phyloP scores from a whole-genome alignment of 2,888 invertebrate genomes.

The Arge pagana region DNA sequence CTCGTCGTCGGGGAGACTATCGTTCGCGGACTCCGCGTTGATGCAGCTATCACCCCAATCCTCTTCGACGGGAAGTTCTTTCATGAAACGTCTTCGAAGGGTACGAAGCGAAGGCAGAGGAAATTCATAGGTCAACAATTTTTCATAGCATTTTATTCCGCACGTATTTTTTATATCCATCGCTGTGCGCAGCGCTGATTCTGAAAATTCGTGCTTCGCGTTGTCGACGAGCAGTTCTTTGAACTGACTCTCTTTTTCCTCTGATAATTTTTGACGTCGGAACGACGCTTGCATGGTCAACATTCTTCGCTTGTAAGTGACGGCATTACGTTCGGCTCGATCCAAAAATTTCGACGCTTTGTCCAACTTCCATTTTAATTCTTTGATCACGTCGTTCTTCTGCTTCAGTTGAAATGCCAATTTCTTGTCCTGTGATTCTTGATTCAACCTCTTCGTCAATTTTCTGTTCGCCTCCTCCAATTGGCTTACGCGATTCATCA shows the following conservation, averaged over 20 bases:
- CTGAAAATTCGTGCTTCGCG: slow-evolving; percentile 38
- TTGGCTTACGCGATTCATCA: slow-evolving; percentile 40
- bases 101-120: slow-evolving; percentile 42
- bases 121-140: slow-evolving; percentile 42
- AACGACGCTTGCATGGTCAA: slow-evolving; percentile 46
- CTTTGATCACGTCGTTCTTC: slow-evolving; percentile 49
- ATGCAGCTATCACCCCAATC: slow-evolving; percentile 19
- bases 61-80: slow-evolving; percentile 1
- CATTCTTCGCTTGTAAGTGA: slow-evolving; percentile 49
- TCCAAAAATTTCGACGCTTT: slow-evolving; percentile 52
- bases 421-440: slow-evolving; percentile 44
- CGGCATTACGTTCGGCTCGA: slow-evolving; percentile 49
- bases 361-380: slow-evolving; percentile 51
- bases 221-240: slow-evolving; percentile 38
- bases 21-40: not conserved
- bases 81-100: slow-evolving; percentile 30
- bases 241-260: slow-evolving; percentile 40
- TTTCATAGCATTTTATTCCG: slow-evolving; percentile 41
- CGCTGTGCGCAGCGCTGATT: slow-evolving; percentile 37
- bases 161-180: slow-evolving; percentile 41
- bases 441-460: slow-evolving; percentile 42
- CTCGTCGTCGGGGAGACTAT: not conserved
- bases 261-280: slow-evolving; percentile 40
- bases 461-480: slow-evolving; percentile 47
- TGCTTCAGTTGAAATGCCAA: slow-evolving; percentile 44